These are phyloP conservation scores for Arothron firmamentum DNA, from an alignment of 2,113 vertebrate species.

Conservation along the genomic window DNA sequence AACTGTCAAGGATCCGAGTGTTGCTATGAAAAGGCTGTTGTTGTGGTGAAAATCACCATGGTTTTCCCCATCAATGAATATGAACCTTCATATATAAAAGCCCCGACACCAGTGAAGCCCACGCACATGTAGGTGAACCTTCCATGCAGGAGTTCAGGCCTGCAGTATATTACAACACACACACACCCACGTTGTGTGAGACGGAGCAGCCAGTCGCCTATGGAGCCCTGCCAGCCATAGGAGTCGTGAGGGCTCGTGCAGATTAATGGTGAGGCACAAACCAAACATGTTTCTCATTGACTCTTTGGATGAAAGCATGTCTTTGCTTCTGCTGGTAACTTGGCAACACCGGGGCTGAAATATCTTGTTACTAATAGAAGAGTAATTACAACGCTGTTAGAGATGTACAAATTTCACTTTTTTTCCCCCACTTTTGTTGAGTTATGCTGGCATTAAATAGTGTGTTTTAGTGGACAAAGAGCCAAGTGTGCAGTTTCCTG, in stretches of 20 bases:
- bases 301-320: slow-evolving; percentile 51
- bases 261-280: slow-evolving; percentile 68
- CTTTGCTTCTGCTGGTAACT: slow-evolving; percentile 60
- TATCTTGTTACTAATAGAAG: slow-evolving; percentile 68
- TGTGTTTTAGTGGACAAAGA: slow-evolving; percentile 17
- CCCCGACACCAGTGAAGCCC: slow-evolving; percentile 3
- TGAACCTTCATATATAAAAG: neutral
- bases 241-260: slow-evolving; percentile 62
- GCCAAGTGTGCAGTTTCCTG: slow-evolving; percentile 31
- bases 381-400: slow-evolving; percentile 65
- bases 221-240: slow-evolving; percentile 53
- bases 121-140: neutral
- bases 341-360: slow-evolving; percentile 49
- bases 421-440: slow-evolving; percentile 44
- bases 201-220: slow-evolving; percentile 34
- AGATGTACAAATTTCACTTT: slow-evolving; percentile 55
- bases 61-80: slow-evolving; percentile 9
- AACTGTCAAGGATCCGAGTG: too few species aligned
- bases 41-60: neutral
- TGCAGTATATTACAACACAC: slow-evolving; percentile 24
- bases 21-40: too few species aligned
- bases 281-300: slow-evolving; percentile 69
- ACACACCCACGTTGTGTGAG: slow-evolving; percentile 26
- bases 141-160: slow-evolving; percentile 15
- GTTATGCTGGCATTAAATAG: slow-evolving; percentile 37